These are phyloP conservation scores for Ophioderma brevispina DNA, from an alignment of 35 echinoderm and acorn worm species.

Conservation along the genomic window DNA sequence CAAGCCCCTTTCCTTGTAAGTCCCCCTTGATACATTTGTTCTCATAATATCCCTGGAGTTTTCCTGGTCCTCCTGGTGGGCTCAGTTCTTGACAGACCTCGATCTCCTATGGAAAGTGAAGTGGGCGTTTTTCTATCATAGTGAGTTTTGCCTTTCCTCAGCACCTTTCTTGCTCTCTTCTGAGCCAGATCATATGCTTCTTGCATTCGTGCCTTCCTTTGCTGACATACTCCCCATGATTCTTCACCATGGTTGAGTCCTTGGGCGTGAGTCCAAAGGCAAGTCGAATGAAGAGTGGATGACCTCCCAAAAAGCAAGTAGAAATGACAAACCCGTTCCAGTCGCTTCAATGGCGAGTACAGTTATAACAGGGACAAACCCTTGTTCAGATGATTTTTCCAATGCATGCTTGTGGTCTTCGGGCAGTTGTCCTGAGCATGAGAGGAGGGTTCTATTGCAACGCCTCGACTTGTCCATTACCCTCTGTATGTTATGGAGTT, in stretches of 20 bases:
- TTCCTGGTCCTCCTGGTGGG: constrained; percentile 43
- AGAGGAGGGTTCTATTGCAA: constrained; percentile 19
- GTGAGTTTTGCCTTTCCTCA: constrained; percentile 14
- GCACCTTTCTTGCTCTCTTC: constrained; percentile 24
- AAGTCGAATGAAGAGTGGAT: constrained; percentile 48
- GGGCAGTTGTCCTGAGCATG: constrained; percentile 40
- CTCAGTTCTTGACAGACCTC: constrained; percentile 48
- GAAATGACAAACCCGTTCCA: constrained; percentile 53
- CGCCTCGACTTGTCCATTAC: constrained; percentile 31
- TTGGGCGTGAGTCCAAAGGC: constrained; percentile 26
- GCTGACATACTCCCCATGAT: constrained; percentile 36
- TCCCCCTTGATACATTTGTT: too few relatives aligned
- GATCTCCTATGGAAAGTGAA: constrained; percentile 1
- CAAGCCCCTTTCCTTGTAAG: too few relatives aligned
- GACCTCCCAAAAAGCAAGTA: constrained; percentile 53
- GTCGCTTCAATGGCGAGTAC: constrained; percentile 68
- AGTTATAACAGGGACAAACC: constrained; percentile 75
- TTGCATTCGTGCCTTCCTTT: constrained; percentile 55
- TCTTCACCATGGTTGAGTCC: background rate
- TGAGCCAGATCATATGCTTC: constrained; percentile 57
- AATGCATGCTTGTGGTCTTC: constrained; percentile 59
- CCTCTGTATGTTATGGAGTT: constrained; percentile 46
- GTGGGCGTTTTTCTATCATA: constrained; percentile 34
- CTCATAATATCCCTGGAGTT: too few relatives aligned
- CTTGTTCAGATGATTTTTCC: constrained; percentile 59